Conservation (phyloP, 2,888 invertebrate species). For the Tipula unca region DNA sequence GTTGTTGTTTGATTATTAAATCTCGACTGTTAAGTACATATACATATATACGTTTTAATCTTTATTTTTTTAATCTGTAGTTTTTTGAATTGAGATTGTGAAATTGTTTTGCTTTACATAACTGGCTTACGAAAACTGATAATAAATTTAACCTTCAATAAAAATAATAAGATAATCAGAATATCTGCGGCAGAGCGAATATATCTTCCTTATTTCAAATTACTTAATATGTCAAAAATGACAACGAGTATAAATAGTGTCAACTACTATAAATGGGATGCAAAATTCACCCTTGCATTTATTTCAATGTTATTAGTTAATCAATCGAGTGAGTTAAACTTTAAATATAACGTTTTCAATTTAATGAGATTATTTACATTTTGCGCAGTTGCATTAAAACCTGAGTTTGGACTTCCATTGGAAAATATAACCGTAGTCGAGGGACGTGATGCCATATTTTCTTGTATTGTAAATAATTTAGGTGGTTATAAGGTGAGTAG, state of each 20-base stretch:
- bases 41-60: too few species aligned
- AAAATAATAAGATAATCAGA: neutral
- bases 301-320: neutral
- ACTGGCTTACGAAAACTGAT: too few species aligned
- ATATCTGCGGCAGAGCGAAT: neutral
- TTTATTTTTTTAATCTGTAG: too few species aligned
- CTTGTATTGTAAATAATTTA: slow-evolving; percentile 70
- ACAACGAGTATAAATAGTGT: neutral
- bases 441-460: slow-evolving; percentile 69
- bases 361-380: slow-evolving; percentile 24
- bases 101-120: too few species aligned
- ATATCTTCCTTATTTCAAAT: too few species aligned
- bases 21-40: too few species aligned
- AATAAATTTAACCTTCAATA: too few species aligned
- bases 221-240: neutral
- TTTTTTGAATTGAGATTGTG: too few species aligned
- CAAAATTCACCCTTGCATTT: neutral
- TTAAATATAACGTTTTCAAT: too few species aligned
- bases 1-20: too few species aligned
- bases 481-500: slow-evolving; percentile 83
- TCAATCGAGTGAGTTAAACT: neutral
- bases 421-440: slow-evolving; percentile 70
- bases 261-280: neutral
- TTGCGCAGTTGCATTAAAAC: slow-evolving; percentile 59
- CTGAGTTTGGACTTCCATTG: slow-evolving; percentile 64